Percentiles rank a stretch among this genome's conserved stretches.
Conservation (phyloP, 2,888 invertebrate genomes). For the Anaspis maculata region DNA sequence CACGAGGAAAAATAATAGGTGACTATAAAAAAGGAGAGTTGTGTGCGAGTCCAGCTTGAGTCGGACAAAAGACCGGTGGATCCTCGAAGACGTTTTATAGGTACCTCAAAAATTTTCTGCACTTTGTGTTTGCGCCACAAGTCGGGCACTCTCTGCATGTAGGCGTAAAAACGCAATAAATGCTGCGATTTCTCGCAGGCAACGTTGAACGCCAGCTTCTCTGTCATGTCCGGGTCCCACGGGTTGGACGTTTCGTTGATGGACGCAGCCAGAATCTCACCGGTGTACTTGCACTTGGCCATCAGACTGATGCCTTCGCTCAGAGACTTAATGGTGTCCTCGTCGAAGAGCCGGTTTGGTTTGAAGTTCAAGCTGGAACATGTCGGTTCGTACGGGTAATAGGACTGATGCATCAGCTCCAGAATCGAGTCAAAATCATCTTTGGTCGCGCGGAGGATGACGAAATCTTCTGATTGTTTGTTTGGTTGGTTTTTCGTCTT, state of each 20-base stretch:
- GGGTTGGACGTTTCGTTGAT: conserved; percentile 45
- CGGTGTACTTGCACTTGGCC: conserved; percentile 39
- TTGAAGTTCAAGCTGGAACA: conserved; percentile 43
- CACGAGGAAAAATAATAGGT: too few species aligned
- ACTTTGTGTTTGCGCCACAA: conserved; percentile 42
- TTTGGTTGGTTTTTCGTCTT: conserved; percentile 2
- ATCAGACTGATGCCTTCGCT: conserved; percentile 12
- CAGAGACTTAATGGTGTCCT: conserved; percentile 15
- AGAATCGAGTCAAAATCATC: conserved; percentile 42
- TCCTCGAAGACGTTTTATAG: too few species aligned
- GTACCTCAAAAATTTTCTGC: conserved; percentile 47
- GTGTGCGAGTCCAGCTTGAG: too few species aligned
- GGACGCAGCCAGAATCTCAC: conserved; percentile 41
- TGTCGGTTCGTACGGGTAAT: conserved; percentile 49
- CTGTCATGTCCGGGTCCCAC: conserved; percentile 47
- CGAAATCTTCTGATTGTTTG: conserved; percentile 7
- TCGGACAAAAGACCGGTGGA: too few species aligned
- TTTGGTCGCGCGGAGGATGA: conserved; percentile 39
- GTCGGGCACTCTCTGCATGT: conserved; percentile 43
- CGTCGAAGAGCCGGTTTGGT: conserved; percentile 25
- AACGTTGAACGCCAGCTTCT: conserved; percentile 47
- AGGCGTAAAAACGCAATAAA: conserved; percentile 47
- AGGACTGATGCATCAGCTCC: conserved; percentile 45
- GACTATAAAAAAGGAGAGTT: too few species aligned
- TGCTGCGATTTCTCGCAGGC: conserved; percentile 38